Base-by-base conservation (phyloP, 2,888 invertebrate genomes). In the Pecten maximus region DNA sequence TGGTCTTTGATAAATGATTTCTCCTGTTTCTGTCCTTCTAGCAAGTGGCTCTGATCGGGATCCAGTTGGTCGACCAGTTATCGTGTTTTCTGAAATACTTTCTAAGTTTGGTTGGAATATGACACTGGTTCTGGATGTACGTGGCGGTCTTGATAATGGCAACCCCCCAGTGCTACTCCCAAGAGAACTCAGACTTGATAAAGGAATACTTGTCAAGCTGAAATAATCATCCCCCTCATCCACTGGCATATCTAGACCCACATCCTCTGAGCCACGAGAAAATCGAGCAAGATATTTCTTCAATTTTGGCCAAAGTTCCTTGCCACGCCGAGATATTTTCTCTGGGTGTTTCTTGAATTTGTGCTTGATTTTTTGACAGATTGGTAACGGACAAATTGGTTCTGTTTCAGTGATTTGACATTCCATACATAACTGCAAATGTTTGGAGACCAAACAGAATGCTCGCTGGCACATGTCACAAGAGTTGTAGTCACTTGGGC, bases 301-400 rank as follows among this genome's bases (percentile, higher is more conserved):
- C 60, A 92, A 88, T 60, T 92, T 92, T 60, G 74, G 88, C 91
- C 91, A 92, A 19, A 92, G 88, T 74, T 92, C 90, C 19, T 50
- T 88, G 23, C 54, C 88, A 35, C 90, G 48, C 16, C 89, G 88
- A 40, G 87, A 87, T 35, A 91, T 87, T 40, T 89, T 40, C 23
- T 10, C 44, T 10, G 60, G 54, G 40, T 91, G 60, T 0, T 44
- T 40, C 10, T 87, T 40, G 16, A 89, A 60, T 16, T 89, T 40
- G 60, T 44, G 40, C 16, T 60, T 60, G 40, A 91, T 91, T 40
- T 91, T 91, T 8, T 74, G 40, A 88, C 91, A 91, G 88, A 90
- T 88, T 12, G 88, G 74, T 6, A 92, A 88, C 8, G 90, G 88
- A 74, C 91, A 92, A 4, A 44, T 44, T 2, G 39, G 40, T 6